Evolutionary conservation across 2,797 vertebrate genomes (phyloP).

Genomic region (Lutjanus campechanus): DNA sequence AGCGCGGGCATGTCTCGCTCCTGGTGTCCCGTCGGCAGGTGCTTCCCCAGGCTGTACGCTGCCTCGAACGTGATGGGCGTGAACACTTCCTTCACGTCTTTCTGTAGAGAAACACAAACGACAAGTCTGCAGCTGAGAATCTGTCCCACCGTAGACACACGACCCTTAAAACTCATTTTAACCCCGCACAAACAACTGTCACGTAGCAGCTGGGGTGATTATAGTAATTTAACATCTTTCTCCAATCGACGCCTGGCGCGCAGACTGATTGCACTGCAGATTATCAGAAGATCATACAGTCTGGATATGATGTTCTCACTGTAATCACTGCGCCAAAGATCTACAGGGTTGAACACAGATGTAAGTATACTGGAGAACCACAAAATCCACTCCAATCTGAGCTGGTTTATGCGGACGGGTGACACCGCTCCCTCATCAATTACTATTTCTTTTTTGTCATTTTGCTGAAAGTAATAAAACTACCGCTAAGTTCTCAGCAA

Average conservation of each 20-base stretch:
- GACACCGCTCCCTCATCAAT: conserved; percentile 45
- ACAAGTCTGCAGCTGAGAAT: conserved; percentile 1
- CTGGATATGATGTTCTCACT: conserved; percentile 49
- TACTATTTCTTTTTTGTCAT: conserved; percentile 11
- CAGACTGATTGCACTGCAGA: conserved; percentile 55
- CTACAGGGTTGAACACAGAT: conserved; percentile 39
- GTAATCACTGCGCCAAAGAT: conserved; percentile 39
- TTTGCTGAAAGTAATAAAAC: conserved; percentile 42
- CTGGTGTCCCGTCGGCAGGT: conserved; percentile 78
- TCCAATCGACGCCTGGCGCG: conserved; percentile 36
- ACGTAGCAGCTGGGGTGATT: conserved; percentile 36
- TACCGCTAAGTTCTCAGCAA: conserved; percentile 27
- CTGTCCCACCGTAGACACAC: neutral
- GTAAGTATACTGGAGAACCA: conserved; percentile 26
- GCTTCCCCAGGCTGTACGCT: conserved; percentile 90
- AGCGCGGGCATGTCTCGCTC: conserved; percentile 90
- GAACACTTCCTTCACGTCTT: conserved; percentile 96
- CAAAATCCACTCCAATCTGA: conserved; percentile 21
- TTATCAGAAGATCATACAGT: conserved; percentile 45
- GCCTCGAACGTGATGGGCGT: conserved; percentile 94
- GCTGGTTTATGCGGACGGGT: conserved; percentile 34
- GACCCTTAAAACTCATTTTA: conserved; percentile 5
- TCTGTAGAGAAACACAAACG: conserved; percentile 82
- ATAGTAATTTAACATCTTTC: conserved; percentile 59
- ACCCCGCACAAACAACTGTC: conserved; percentile 44